Evolutionary conservation across 2,888 invertebrate genomes (phyloP).

Genomic region (Hyposoter dolosus): DNA sequence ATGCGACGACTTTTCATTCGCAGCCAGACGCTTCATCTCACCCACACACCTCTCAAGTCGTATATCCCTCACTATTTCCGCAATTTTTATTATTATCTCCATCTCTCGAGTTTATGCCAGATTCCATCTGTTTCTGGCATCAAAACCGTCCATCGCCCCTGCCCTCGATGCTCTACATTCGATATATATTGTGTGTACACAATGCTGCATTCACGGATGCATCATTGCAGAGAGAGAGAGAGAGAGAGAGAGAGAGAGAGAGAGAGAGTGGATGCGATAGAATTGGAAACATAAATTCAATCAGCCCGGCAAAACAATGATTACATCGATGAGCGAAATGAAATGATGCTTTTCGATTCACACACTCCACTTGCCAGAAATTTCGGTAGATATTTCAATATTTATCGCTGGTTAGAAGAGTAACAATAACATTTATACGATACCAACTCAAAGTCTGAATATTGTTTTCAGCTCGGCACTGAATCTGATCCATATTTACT

Average conservation of each 20-base stretch:
- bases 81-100: slow-evolving; percentile 72
- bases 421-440: neutral
- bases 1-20: slow-evolving; percentile 59
- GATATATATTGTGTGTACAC: slow-evolving; percentile 47
- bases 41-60: slow-evolving; percentile 20
- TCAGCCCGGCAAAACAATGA: slow-evolving; percentile 46
- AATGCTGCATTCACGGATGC: slow-evolving; percentile 49
- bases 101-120: slow-evolving; percentile 66
- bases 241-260: too few species aligned
- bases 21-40: slow-evolving; percentile 57
- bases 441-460: neutral
- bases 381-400: slow-evolving; percentile 6
- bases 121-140: slow-evolving; percentile 67
- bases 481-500: neutral
- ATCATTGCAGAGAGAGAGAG: slow-evolving; percentile 53
- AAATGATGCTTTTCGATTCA: slow-evolving; percentile 21
- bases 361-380: slow-evolving; percentile 9
- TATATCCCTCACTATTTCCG: slow-evolving; percentile 68
- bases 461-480: neutral
- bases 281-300: slow-evolving; percentile 59
- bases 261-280: slow-evolving; percentile 37
- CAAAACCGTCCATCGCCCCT: slow-evolving; percentile 39
- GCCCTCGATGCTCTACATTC: slow-evolving; percentile 49
- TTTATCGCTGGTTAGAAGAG: neutral
- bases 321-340: slow-evolving; percentile 47